These are phyloP conservation scores for Hemicrepidius hirtus DNA, from an alignment of 2,888 invertebrate genomes.

Conservation along the genomic window DNA sequence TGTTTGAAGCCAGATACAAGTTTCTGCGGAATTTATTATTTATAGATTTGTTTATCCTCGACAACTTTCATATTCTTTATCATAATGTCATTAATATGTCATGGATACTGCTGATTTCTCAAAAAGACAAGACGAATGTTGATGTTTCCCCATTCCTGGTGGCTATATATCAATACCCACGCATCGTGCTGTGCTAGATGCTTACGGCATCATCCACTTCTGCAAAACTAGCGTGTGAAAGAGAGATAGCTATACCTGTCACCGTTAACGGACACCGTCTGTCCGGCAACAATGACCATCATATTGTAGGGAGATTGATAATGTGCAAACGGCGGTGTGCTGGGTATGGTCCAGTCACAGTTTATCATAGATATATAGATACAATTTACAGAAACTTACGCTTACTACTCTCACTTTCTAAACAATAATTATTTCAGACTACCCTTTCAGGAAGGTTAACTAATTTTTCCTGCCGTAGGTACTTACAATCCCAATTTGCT, in stretches of 20 bases:
- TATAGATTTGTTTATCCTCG: slow-evolving; percentile 71
- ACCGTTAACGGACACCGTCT: slow-evolving; percentile 56
- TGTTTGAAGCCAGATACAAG: slow-evolving; percentile 63
- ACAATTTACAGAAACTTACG: background rate
- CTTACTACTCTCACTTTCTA: slow-evolving; percentile 9
- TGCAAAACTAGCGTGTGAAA: slow-evolving; percentile 54
- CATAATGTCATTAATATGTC: slow-evolving; percentile 71
- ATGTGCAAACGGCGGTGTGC: slow-evolving; percentile 27
- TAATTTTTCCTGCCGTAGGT: too few species aligned
- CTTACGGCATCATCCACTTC: slow-evolving; percentile 50
- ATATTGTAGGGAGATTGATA: slow-evolving; percentile 63
- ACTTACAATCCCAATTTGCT: background rate
- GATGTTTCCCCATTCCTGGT: slow-evolving; percentile 68
- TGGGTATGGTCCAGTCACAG: slow-evolving; percentile 16
- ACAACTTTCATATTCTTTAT: slow-evolving; percentile 71
- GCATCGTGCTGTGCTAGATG: slow-evolving; percentile 55
- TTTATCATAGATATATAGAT: slow-evolving; percentile 18
- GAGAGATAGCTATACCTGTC: slow-evolving; percentile 62
- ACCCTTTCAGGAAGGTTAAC: background rate
- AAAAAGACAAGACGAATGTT: slow-evolving; percentile 70
- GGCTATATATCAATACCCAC: slow-evolving; percentile 70
- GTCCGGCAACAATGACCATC: slow-evolving; percentile 59
- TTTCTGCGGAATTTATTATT: slow-evolving; percentile 68
- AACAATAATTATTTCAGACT: background rate
- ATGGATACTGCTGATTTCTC: slow-evolving; percentile 69